These are phyloP conservation scores for Plebejus argus DNA, from an alignment of 2,888 invertebrate genomes.

Conservation along the genomic window DNA sequence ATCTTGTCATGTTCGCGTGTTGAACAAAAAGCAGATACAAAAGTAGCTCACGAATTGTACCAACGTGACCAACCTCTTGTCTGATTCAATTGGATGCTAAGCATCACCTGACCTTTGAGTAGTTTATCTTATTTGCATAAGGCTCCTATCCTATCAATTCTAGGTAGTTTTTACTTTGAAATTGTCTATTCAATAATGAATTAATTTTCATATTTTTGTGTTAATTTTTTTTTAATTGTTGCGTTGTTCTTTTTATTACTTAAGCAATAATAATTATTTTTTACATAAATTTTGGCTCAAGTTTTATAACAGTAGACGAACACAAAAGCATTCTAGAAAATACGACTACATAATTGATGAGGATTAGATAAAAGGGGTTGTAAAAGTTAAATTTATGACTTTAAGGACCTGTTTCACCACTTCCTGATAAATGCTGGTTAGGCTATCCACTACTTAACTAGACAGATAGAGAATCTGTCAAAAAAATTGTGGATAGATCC, in stretches of 20 bases:
- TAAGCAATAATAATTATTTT: background rate
- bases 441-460: no score
- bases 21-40: conserved; percentile 34
- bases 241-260: background rate
- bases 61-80: conserved; percentile 48
- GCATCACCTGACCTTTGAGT: conserved; percentile 56
- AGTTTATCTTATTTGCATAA: conserved; percentile 56
- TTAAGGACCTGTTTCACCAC: no score
- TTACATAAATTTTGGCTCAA: no score
- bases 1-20: conserved; percentile 40
- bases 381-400: no score
- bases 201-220: background rate
- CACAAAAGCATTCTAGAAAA: no score
- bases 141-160: conserved; percentile 33
- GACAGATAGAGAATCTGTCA: no score
- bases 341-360: no score
- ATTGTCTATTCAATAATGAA: background rate
- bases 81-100: conserved; percentile 50
- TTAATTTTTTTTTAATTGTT: background rate
- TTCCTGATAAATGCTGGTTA: no score
- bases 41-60: conserved; percentile 39
- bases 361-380: no score
- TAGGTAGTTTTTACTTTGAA: conserved; percentile 32
- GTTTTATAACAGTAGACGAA: no score
- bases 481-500: no score